Evolutionary conservation across 2,888 invertebrate species (phyloP).

Genomic region (Eubasilissa splendida): DNA sequence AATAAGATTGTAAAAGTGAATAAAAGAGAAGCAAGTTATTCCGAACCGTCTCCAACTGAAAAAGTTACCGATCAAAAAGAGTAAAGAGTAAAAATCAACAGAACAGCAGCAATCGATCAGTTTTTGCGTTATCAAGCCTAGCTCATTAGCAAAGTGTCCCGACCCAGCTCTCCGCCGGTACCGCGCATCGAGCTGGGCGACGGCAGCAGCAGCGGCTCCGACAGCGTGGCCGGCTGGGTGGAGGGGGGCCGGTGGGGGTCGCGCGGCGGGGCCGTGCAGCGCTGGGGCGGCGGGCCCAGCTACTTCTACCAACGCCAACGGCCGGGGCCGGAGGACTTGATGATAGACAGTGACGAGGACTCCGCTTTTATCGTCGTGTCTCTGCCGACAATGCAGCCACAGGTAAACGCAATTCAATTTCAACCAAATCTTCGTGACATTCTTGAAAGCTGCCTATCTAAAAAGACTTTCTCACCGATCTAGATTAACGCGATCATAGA

Average conservation of each 20-base stretch:
- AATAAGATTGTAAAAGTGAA: too few relatives aligned
- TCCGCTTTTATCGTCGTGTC: constrained; percentile 79
- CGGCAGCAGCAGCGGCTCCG: constrained; percentile 25
- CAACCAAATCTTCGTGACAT: not conserved
- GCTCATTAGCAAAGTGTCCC: constrained; percentile 11
- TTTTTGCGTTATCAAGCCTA: not conserved
- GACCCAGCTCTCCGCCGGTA: constrained; percentile 4
- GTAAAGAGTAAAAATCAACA: too few relatives aligned
- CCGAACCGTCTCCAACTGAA: too few relatives aligned
- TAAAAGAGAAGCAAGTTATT: too few relatives aligned
- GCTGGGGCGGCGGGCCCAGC: constrained; percentile 50
- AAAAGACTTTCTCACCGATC: too few relatives aligned
- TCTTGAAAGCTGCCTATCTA: not conserved
- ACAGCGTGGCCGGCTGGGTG: constrained; percentile 46
- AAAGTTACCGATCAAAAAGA: too few relatives aligned
- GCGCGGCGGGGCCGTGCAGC: constrained; percentile 47
- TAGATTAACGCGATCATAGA: too few relatives aligned
- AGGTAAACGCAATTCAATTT: constrained; percentile 36
- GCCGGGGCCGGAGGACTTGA: constrained; percentile 67
- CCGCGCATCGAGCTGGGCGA: constrained; percentile 29
- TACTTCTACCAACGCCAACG: constrained; percentile 68
- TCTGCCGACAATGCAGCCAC: constrained; percentile 74
- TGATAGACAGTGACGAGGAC: constrained; percentile 79
- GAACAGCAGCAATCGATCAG: too few relatives aligned
- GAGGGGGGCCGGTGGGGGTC: constrained; percentile 50